Conservation (phyloP, 2,888 invertebrate genomes). For the Xestia sexstrigata region DNA sequence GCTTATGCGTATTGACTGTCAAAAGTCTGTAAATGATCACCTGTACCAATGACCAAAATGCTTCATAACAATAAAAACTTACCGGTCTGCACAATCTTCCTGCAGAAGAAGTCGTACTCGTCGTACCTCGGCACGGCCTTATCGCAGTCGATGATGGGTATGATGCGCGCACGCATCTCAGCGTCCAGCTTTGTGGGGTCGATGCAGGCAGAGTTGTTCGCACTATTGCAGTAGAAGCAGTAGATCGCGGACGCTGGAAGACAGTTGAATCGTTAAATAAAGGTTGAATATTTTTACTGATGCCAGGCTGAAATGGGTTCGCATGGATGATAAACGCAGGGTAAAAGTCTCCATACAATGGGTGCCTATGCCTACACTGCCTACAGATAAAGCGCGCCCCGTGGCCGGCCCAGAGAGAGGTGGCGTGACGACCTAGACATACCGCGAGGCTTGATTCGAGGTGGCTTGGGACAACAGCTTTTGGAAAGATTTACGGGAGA, state of each 20-base stretch:
- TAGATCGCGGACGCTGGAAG: slow-evolving; percentile 88
- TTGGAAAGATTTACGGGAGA: not conserved
- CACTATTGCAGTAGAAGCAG: slow-evolving; percentile 95
- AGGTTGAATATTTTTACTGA: not conserved
- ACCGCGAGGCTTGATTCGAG: not conserved
- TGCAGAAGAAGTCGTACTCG: slow-evolving; percentile 91
- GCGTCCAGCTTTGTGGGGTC: slow-evolving; percentile 88
- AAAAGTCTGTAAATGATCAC: not conserved
- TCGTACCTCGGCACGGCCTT: slow-evolving; percentile 77
- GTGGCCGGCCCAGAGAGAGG: not conserved
- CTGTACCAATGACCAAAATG: not conserved
- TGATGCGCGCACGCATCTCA: slow-evolving; percentile 78
- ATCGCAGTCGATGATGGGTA: slow-evolving; percentile 83
- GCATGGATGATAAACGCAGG: not conserved
- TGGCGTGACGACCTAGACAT: not conserved
- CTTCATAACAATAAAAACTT: slow-evolving; percentile 68
- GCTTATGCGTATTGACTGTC: not conserved
- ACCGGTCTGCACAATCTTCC: slow-evolving; percentile 93
- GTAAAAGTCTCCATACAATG: not conserved
- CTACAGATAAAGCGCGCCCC: not conserved
- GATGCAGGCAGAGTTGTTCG: slow-evolving; percentile 92
- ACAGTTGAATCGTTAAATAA: not conserved
- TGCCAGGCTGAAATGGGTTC: not conserved
- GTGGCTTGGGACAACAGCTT: not conserved
- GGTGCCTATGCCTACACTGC: no score